phyloP scores from a whole-genome alignment of 2,797 vertebrate genomes.

The Microchirus variegatus region DNA sequence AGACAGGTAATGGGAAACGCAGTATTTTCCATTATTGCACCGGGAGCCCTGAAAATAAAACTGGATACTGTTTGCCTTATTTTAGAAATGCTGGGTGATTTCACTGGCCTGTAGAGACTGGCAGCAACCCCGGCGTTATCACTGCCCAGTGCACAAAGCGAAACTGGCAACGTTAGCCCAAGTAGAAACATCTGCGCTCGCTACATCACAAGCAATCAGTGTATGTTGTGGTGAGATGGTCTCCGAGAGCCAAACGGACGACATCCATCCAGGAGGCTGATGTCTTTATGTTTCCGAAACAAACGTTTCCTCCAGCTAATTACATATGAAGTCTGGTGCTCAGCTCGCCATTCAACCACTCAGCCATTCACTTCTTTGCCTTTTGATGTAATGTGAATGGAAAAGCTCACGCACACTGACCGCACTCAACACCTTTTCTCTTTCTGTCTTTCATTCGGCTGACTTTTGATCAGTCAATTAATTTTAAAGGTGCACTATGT shows the following conservation, averaged over 20 bases:
- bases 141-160: constrained; percentile 30
- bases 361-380: constrained; percentile 19
- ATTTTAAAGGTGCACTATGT: too few relatives aligned
- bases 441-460: constrained; percentile 16
- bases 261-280: constrained; percentile 17
- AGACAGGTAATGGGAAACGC: background rate
- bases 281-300: constrained; percentile 30
- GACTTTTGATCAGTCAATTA: constrained; percentile 34
- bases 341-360: constrained; percentile 20
- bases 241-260: constrained; percentile 21
- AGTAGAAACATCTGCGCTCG: constrained; percentile 36
- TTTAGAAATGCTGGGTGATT: background rate
- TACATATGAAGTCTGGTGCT: constrained; percentile 20
- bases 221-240: constrained; percentile 7
- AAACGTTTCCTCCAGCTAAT: constrained; percentile 28
- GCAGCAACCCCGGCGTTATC: constrained; percentile 24
- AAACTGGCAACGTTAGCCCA: constrained; percentile 9
- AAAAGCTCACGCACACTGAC: constrained; percentile 22
- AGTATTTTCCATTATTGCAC: constrained; percentile 3
- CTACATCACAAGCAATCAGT: constrained; percentile 19
- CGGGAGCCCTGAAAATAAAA: background rate
- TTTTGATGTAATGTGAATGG: constrained; percentile 40
- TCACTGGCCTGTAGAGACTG: constrained; percentile 33
- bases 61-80: constrained; percentile 18
- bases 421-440: constrained; percentile 19